Conservation (phyloP, 92 coral and sea anemone genomes). For the Porites rus region DNA sequence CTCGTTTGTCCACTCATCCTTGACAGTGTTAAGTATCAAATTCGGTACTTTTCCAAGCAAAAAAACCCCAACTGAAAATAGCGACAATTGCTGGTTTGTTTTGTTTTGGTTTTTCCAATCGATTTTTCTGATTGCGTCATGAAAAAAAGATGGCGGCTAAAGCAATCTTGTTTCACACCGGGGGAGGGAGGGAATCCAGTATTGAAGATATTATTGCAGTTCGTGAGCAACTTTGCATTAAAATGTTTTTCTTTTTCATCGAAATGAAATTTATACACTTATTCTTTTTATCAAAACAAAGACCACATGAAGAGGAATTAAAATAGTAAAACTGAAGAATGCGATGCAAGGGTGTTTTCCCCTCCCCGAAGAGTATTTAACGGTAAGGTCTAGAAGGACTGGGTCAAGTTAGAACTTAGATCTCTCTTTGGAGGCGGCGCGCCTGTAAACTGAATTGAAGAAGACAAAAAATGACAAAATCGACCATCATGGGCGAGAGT, state of each 20-base stretch:
- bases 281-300: background rate
- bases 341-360: background rate
- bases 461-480: background rate
- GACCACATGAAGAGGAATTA: too few relatives aligned
- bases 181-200: background rate
- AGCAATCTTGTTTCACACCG: too few relatives aligned
- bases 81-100: slow-evolving; percentile 2
- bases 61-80: background rate
- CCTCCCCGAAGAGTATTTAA: background rate
- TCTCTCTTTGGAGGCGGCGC: slow-evolving; percentile 39
- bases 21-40: background rate
- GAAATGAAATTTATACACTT: too few relatives aligned
- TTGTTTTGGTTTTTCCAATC: slow-evolving; percentile 26
- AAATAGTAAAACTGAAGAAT: background rate
- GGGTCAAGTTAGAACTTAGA: slow-evolving; percentile 2
- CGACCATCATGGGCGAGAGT: slow-evolving; percentile 1
- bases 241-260: too few relatives aligned
- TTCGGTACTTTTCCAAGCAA: background rate
- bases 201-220: background rate
- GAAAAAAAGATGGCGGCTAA: slow-evolving; percentile 28
- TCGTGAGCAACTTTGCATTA: background rate
- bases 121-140: slow-evolving; percentile 46
- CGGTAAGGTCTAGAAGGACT: background rate
- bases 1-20: slow-evolving; percentile 75
- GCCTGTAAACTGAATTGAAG: slow-evolving; percentile 27